Evolutionary conservation across 2,797 vertebrate genomes (phyloP), one percentile per base, ranked within the genome.

Genomic region (Ceyx erithaca): DNA sequence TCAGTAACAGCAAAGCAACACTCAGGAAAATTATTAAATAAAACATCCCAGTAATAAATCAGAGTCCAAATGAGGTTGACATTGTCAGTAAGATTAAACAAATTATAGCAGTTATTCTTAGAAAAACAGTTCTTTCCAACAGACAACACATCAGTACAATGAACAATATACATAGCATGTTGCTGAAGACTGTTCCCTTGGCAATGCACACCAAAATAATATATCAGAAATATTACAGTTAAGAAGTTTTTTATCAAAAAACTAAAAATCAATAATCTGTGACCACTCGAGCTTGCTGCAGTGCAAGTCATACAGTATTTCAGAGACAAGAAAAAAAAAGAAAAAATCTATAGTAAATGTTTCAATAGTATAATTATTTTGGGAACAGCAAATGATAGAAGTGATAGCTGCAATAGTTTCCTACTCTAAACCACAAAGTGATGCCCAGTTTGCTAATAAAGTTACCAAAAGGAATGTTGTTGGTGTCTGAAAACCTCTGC

Each of bases 191-290:
- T 6, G 12, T 87, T 87, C 93, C 90, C 85, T 75, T 87, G 62
- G 67, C 76, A 85, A 61, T 91, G 30, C 28, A 61, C 82, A 73
- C 62, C 64, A 92, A 82, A 94, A 91, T 55, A 33, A 70, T 45
- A 26, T 11, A 51, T 90, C 71, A 90, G 81, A 90, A 69, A 86
- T 92, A 95, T 63, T 85, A 73, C 8, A 84, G 94, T 91, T 85
- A 95, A 51, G 59, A 80, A 80, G 57, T 87, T 89, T 90, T 93
- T 83, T 85, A 89, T 87, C 69, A 52, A 84, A 84, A 83, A 95
- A 55, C 86, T 94, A 73, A 94, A 89, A 96, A 91, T 94, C 76
- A 93, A 94, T 96, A 91, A 92, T 80, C 46, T 84, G 28, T 82
- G 73, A 71, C 89, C 23, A 17, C 37, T 92, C 30, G 58, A 75